Percentiles rank a stretch among this genome's conserved stretches.
phyloP scores from a whole-genome alignment of 2,113 vertebrate species.

The Pelobates fuscus region DNA sequence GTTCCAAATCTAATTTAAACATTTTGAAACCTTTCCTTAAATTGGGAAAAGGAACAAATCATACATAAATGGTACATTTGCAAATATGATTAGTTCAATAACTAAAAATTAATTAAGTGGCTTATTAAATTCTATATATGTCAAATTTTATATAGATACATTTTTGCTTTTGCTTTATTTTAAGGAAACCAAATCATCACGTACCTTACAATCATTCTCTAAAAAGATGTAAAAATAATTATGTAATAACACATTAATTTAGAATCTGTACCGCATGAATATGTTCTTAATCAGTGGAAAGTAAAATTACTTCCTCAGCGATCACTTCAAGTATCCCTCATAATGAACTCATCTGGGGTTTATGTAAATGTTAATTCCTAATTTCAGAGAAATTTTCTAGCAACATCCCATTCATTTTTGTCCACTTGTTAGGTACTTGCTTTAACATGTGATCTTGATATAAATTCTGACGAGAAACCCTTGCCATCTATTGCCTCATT shows the following conservation, averaged over 20 bases:
- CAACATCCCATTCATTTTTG: conserved; percentile 26
- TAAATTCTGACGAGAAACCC: background rate
- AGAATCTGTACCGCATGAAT: conserved; percentile 7
- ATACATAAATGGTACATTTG: no score
- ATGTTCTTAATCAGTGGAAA: conserved; percentile 23
- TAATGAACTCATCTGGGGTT: conserved; percentile 18
- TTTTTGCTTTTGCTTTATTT: no score
- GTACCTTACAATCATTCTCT: no score
- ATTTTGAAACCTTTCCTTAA: no score
- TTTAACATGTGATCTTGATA: background rate
- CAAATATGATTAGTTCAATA: no score
- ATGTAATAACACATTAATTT: conserved; percentile 11
- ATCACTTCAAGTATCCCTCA: conserved; percentile 13
- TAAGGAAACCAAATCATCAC: no score
- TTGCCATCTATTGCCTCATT: background rate
- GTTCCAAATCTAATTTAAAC: no score
- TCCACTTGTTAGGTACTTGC: conserved; percentile 27
- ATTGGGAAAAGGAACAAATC: no score
- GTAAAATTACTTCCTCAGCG: conserved; percentile 12
- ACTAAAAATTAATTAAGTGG: no score
- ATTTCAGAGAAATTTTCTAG: conserved; percentile 12
- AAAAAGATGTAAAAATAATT: conserved; percentile 1
- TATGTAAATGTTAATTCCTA: conserved; percentile 11
- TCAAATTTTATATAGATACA: no score
- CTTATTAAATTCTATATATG: no score